phyloP scores from a whole-genome alignment of 2,113 vertebrate species.

The Manacus vitellinus region DNA sequence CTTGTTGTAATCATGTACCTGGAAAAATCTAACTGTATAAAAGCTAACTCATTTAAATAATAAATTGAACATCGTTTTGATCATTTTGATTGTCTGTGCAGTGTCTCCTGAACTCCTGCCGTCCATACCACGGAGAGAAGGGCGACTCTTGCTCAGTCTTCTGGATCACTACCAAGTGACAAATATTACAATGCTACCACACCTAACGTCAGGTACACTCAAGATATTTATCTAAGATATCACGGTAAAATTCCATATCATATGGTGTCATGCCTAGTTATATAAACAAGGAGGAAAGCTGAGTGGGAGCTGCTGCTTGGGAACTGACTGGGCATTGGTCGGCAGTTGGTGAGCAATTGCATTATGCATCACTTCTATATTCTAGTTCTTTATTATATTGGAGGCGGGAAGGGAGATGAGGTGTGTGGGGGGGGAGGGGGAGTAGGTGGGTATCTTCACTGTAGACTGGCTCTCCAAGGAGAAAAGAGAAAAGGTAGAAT shows the following conservation, averaged over 20 bases:
- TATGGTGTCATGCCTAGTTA: not conserved
- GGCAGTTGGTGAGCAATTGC: not conserved
- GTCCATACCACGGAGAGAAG: not conserved
- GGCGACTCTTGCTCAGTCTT: not conserved
- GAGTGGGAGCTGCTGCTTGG: not conserved
- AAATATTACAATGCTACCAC: not conserved
- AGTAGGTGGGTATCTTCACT: not conserved
- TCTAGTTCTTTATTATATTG: not conserved
- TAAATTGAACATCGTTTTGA: too few relatives aligned
- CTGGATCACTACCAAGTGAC: not conserved
- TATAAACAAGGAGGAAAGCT: not conserved
- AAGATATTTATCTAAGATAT: not conserved
- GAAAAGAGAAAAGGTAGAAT: not conserved
- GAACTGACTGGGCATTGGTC: not conserved
- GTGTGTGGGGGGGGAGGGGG: too few relatives aligned
- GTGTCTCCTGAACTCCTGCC: too few relatives aligned
- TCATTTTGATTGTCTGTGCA: too few relatives aligned
- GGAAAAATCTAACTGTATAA: too few relatives aligned
- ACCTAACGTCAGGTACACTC: not conserved
- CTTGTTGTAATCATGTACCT: too few relatives aligned
- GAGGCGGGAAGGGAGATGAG: not conserved
- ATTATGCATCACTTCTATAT: not conserved
- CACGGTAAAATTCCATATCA: not conserved
- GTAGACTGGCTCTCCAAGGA: not conserved
- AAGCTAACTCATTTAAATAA: too few relatives aligned